A percentile compares a stretch with the other conserved stretches of the same genome.
Conservation (phyloP, 2,113 vertebrate species). For the Brienomyrus brachyistius region DNA sequence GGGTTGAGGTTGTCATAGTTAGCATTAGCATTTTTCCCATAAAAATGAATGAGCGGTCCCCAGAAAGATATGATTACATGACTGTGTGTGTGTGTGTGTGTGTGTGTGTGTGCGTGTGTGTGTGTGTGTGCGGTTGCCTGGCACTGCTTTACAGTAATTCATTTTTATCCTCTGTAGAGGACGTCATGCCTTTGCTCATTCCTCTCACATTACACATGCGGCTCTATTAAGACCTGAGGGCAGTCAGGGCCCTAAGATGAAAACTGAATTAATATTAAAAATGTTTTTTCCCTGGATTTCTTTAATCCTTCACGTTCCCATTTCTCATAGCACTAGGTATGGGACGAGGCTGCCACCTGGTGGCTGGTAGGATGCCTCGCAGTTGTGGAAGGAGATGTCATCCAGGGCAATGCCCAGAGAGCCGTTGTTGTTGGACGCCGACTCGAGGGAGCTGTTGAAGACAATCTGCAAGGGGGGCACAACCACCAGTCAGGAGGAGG, state of each 20-base stretch:
- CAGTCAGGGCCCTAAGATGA: neutral
- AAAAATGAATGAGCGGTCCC: too few relatives aligned
- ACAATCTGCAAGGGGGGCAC: slow-evolving; percentile 41
- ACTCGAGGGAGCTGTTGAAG: slow-evolving; percentile 41
- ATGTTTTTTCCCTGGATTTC: neutral
- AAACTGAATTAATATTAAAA: neutral
- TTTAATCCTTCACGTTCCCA: neutral
- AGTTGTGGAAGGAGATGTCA: slow-evolving; percentile 60
- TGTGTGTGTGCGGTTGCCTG: too few relatives aligned
- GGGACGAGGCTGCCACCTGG: slow-evolving; percentile 46
- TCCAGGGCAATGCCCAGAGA: slow-evolving; percentile 44
- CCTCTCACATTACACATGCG: neutral
- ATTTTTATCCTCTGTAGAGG: too few relatives aligned
- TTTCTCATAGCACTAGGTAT: neutral
- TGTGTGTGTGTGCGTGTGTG: too few relatives aligned
- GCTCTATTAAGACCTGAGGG: neutral
- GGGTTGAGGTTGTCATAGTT: too few relatives aligned
- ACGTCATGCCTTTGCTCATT: neutral
- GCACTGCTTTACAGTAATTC: too few relatives aligned
- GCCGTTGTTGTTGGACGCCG: neutral
- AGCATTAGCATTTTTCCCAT: too few relatives aligned
- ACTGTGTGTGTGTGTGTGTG: too few relatives aligned
- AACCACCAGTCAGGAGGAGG: neutral
- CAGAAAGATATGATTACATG: too few relatives aligned
- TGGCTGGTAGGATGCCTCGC: slow-evolving; percentile 49